Evolutionary conservation across 2,888 invertebrate species (phyloP).

Genomic region (Drosophila longiperda): DNA sequence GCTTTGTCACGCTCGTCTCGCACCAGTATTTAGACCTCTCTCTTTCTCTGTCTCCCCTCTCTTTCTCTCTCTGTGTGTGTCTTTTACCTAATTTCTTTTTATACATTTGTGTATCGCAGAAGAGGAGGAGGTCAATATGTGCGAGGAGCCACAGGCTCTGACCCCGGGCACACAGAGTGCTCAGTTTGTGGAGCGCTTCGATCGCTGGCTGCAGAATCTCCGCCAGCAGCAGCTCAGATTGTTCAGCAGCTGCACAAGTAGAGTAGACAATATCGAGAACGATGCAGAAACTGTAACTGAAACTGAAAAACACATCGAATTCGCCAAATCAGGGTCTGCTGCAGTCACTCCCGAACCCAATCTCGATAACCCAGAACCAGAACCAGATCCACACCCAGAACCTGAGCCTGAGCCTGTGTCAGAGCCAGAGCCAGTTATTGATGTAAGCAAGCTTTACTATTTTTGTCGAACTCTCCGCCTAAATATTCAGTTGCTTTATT

Average conservation of each 20-base stretch:
- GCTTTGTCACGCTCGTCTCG: slow-evolving; percentile 43
- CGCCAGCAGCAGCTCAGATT: slow-evolving; percentile 68
- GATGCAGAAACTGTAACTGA: slow-evolving; percentile 44
- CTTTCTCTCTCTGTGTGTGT: slow-evolving; percentile 21
- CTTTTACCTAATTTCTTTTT: slow-evolving; percentile 52
- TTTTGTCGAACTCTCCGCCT: slow-evolving; percentile 19
- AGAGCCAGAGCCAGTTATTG: slow-evolving; percentile 33
- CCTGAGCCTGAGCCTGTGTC: slow-evolving; percentile 7
- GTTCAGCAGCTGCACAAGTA: slow-evolving; percentile 74
- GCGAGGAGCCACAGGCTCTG: slow-evolving; percentile 53
- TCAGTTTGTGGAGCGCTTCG: slow-evolving; percentile 68
- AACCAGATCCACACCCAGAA: slow-evolving; percentile 29
- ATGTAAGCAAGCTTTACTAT: slow-evolving; percentile 60
- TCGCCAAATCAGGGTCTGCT: slow-evolving; percentile 9
- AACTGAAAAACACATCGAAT: slow-evolving; percentile 15
- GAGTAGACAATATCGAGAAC: slow-evolving; percentile 64
- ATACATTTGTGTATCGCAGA: slow-evolving; percentile 59
- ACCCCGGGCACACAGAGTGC: slow-evolving; percentile 64
- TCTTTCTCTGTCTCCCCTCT: slow-evolving; percentile 8
- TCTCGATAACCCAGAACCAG: slow-evolving; percentile 29
- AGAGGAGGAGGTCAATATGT: slow-evolving; percentile 53
- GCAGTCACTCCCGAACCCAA: slow-evolving; percentile 18
- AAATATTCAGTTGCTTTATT: slow-evolving; percentile 12
- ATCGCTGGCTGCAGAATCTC: slow-evolving; percentile 71
- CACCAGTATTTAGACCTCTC: slow-evolving; percentile 35